Evolutionary conservation across 2,797 vertebrate species (phyloP), one percentile per base, ranked within the genome.

Genomic region (Sebastiscus tertius): DNA sequence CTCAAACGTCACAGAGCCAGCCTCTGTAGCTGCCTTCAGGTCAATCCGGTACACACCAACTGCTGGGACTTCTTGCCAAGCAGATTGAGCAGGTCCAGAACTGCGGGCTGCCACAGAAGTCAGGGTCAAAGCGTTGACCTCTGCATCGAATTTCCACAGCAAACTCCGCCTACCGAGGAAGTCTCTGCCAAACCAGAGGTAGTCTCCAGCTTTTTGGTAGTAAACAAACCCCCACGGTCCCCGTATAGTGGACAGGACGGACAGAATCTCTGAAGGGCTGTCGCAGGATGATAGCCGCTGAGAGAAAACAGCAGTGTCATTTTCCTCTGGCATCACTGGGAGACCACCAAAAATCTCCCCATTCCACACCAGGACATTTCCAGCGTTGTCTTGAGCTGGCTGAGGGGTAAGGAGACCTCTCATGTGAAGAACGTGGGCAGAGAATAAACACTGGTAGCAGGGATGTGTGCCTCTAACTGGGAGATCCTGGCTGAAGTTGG

Each of bases 111-210:
- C 93, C 18, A 96, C 97, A 56, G 98, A 99, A 0, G 96, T 81
- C 24, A 99, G 91, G 63, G 89, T 94, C 64, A 98, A 87, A 39
- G 81, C 77, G 0, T 73, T 39, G 31, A 79, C 55, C 27, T 46
- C 84, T 0, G 78, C 77, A 34, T 88, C 91, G 72, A 95, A 97
- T 1, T 91, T 96, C 98, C 98, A 99, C 73, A 99, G 95, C 88
- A 99, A 95, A 88, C 99, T 99, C 60, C 98, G 95, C 26, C 98
- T 96, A 54, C 99, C 99, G 76, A 99, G 98, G 90, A 96, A 97
- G 89, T 99, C 99, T 80, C 98, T 95, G 34, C 99, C 99, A 88
- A 99, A 99, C 98, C 98, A 99, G 11, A 99, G 94, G 79, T 83
- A 94, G 52, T 96, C 95, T 27, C 68, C 93, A 7, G 89, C 89